A percentile compares a stretch with the other conserved stretches of the same genome.
Evolutionary conservation across 2,888 invertebrate species (phyloP).

Genomic region (Drosophila meridionalis): DNA sequence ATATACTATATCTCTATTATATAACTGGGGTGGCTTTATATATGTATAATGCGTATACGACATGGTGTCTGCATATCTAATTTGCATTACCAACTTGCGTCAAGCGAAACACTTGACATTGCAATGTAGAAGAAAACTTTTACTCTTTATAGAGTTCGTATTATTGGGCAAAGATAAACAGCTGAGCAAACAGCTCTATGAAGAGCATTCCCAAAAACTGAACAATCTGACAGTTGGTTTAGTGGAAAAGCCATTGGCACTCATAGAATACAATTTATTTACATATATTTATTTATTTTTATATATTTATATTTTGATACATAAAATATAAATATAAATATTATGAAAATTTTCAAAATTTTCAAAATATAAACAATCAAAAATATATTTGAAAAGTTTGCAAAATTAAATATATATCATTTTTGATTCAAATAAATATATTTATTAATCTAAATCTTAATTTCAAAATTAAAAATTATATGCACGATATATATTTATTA

Average conservation of each 20-base stretch:
- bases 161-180: not conserved
- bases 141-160: not conserved
- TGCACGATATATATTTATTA: too few species aligned
- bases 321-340: too few species aligned
- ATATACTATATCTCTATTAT: not conserved
- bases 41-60: constrained; percentile 61
- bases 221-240: not conserved
- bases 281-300: too few species aligned
- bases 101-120: constrained; percentile 7
- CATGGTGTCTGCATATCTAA: constrained; percentile 64
- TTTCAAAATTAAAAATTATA: too few species aligned
- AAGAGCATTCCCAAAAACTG: not conserved
- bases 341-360: too few species aligned
- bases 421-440: too few species aligned
- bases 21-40: not conserved
- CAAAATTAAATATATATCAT: too few species aligned
- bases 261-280: too few species aligned
- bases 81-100: constrained; percentile 14
- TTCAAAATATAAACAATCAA: too few species aligned
- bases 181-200: not conserved
- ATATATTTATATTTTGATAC: too few species aligned
- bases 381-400: too few species aligned
- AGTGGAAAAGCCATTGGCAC: not conserved
- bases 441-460: too few species aligned
- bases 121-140: not conserved